Evolutionary conservation across 1,140 invertebrate species (phyloP), one percentile per base, ranked within the genome.

Genomic region (Zelostemma sp.): DNA sequence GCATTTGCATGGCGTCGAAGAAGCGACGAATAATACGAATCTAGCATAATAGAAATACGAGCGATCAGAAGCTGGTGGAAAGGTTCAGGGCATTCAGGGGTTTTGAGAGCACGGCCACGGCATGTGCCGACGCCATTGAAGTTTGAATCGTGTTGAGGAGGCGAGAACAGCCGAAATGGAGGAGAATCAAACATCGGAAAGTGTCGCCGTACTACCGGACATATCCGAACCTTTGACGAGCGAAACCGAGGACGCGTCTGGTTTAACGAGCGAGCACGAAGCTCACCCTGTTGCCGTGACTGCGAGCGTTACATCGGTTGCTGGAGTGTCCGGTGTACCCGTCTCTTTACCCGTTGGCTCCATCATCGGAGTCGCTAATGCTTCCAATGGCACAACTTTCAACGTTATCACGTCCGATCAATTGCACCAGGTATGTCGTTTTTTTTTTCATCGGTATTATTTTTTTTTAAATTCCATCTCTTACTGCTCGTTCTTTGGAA

Each of bases 341-440:
- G 92, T 93, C 45, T 90, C 91, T 35, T 79, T 94, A 71, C 92
- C 92, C 14, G 92, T 93, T 53, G 91, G 91, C 47, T 92, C 92
- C 17, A 90, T 94, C 72, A 93, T 94, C 72, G 90, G 92, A 35
- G 87, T 88, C 49, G 79, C 86, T 12, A 84, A 85, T 61, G 80
- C 85, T 5, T 76, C 71, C 66, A 82, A 84, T 57, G 90, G 91
- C 15, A 91, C 92, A 38, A 91, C 93, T 19, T 94, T 93, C 82
- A 94, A 94, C 85, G 92, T 94, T 74, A 94, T 94, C 79, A 93
- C 92, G 8, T 90, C 91, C 6, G 93, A 94, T 68, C 92, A 93
- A 76, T 82, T 94, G 68, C 91, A 25, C 21, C 21, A 92, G 78
- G 87, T 88, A 70, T 17, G 9, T 38, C n/a, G 4, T 11, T 21